Conservation (phyloP, 1,140 invertebrate genomes). For the Drosophila prosaltans region DNA sequence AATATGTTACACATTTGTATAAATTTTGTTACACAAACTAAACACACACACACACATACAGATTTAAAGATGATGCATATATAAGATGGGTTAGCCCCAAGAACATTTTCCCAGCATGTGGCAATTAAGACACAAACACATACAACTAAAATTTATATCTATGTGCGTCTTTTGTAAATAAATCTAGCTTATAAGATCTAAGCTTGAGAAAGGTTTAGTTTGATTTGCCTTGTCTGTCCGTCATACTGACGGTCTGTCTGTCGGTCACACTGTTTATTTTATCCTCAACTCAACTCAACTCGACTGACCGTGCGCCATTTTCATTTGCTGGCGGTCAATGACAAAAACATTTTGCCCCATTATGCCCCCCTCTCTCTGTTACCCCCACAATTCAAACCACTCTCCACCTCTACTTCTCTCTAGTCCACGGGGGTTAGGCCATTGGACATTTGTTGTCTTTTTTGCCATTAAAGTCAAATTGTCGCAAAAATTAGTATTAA, state of each 20-base stretch:
- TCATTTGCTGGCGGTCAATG: conserved; percentile 74
- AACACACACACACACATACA: conserved; percentile 22
- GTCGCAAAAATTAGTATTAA: conserved; percentile 80
- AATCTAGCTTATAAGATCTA: conserved; percentile 73
- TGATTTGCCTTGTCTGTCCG: conserved; percentile 58
- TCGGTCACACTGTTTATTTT: conserved; percentile 14
- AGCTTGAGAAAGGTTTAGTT: conserved; percentile 78
- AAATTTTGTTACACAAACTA: conserved; percentile 72
- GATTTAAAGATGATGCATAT: conserved; percentile 33
- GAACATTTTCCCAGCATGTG: conserved; percentile 64
- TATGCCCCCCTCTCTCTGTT: not conserved
- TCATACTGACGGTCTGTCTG: conserved; percentile 12
- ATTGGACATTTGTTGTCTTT: conserved; percentile 47
- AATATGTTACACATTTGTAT: conserved; percentile 80
- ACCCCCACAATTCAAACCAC: not conserved
- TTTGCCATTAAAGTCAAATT: conserved; percentile 72
- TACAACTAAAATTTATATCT: not conserved
- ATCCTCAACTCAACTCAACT: conserved; percentile 44
- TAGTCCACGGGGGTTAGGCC: conserved; percentile 16
- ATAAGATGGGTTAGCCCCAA: conserved; percentile 22
- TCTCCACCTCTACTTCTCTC: not conserved
- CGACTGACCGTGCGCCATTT: conserved; percentile 76
- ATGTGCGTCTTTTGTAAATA: conserved; percentile 71
- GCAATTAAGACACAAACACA: conserved; percentile 64
- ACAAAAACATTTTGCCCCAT: conserved; percentile 65